These are phyloP conservation scores for Drosophila ezoana DNA, from an alignment of 2,888 invertebrate genomes.

Conservation along the genomic window DNA sequence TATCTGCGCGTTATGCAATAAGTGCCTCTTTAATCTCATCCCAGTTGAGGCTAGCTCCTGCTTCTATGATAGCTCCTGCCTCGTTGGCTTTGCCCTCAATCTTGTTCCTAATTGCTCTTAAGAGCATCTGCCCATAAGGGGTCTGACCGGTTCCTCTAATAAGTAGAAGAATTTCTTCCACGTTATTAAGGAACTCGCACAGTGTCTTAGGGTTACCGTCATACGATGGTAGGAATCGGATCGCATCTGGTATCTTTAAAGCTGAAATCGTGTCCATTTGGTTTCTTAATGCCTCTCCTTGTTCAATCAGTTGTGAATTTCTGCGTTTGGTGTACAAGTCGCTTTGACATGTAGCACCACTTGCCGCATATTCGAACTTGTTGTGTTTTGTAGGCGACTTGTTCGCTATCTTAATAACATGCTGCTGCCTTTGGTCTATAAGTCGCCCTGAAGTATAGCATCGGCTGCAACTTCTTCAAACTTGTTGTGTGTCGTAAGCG, in stretches of 20 bases:
- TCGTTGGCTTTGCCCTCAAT: constrained; percentile 1
- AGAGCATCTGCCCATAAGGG: not conserved
- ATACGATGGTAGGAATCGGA: not conserved
- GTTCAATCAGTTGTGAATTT: not conserved
- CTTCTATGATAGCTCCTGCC: not conserved
- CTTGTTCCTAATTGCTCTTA: constrained; percentile 1
- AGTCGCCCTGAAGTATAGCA: too few relatives aligned
- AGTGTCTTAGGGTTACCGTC: not conserved
- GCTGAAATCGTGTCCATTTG: not conserved
- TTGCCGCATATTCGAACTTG: not conserved
- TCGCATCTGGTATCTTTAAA: not conserved
- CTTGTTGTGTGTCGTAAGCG: too few relatives aligned
- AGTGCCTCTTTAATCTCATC: too few relatives aligned
- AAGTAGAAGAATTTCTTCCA: too few relatives aligned
- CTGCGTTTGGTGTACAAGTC: not conserved
- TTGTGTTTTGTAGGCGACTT: too few relatives aligned
- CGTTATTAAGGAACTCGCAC: not conserved
- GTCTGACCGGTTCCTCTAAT: constrained; percentile 12
- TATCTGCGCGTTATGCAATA: not conserved
- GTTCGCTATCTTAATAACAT: too few relatives aligned
- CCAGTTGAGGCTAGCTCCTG: too few relatives aligned
- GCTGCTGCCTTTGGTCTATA: too few relatives aligned
- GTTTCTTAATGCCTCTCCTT: not conserved
- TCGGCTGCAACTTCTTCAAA: too few relatives aligned
- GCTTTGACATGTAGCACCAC: not conserved